Conservation (phyloP, 2,797 vertebrate genomes). For the Poecilia picta region DNA sequence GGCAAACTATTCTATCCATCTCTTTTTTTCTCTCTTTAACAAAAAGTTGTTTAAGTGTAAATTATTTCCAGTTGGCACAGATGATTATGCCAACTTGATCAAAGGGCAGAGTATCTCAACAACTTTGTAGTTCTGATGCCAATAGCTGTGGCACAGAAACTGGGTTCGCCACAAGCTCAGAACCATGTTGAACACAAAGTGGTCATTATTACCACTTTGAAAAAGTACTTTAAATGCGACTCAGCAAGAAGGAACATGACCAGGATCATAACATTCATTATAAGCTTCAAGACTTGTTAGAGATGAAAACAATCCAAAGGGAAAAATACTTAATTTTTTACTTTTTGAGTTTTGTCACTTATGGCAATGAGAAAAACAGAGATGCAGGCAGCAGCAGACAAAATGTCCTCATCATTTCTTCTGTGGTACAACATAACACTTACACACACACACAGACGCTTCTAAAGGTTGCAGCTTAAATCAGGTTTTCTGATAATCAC, state of each 20-base stretch:
- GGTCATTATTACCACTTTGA: background rate
- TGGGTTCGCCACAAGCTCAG: background rate
- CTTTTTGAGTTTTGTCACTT: background rate
- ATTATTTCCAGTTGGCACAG: background rate
- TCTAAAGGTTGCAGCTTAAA: background rate
- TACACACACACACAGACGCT: background rate
- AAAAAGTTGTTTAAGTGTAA: constrained; percentile 6
- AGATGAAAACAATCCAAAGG: background rate
- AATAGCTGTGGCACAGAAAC: background rate
- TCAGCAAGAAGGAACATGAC: background rate
- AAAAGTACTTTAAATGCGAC: background rate
- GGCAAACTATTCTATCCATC: background rate
- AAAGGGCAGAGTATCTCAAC: constrained; percentile 7
- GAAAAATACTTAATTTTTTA: background rate
- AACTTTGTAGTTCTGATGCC: constrained; percentile 1
- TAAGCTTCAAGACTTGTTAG: background rate
- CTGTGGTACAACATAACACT: background rate
- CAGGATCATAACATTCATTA: background rate
- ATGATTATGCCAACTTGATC: constrained; percentile 13
- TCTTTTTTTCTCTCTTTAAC: constrained; percentile 2
- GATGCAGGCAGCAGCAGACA: background rate
- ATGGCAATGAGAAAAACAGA: background rate
- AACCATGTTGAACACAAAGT: background rate
- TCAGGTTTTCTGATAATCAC: background rate
- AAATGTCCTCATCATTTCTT: background rate